A percentile compares a stretch with the other conserved stretches of the same genome.
phyloP scores from a whole-genome alignment of 2,113 vertebrate species.

The Callocephalon fimbriatum region DNA sequence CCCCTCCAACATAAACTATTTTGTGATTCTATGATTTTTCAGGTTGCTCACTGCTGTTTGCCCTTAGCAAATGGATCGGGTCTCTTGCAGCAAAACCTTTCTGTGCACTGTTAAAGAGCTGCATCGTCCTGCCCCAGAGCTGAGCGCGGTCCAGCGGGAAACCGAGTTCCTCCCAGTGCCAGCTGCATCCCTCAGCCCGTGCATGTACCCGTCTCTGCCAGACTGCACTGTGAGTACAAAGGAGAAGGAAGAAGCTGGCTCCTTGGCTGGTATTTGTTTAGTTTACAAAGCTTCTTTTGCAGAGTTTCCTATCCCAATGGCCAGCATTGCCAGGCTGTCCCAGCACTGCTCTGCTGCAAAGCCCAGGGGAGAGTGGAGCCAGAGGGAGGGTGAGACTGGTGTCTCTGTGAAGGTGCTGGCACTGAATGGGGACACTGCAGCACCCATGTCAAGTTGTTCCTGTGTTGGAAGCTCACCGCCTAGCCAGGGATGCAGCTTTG shows the following conservation, averaged over 20 bases:
- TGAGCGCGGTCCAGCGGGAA: accelerated
- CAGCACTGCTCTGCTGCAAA: not conserved
- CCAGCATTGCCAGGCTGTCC: not conserved
- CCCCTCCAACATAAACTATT: not conserved
- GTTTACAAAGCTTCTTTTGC: not conserved
- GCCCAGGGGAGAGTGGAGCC: accelerated
- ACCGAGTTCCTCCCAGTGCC: not conserved
- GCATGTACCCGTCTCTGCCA: not conserved
- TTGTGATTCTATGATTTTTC: not conserved
- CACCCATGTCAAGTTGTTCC: not conserved
- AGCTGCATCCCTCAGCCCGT: not conserved
- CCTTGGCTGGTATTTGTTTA: not conserved
- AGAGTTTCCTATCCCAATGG: not conserved
- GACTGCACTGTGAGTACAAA: not conserved
- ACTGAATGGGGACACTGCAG: not conserved
- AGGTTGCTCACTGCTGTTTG: not conserved
- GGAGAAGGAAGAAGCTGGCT: not conserved
- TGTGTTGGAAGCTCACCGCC: not conserved
- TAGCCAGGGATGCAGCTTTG: not conserved
- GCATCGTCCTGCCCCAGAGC: not conserved
- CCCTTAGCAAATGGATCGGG: not conserved
- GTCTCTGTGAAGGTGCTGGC: not conserved
- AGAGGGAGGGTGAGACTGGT: not conserved
- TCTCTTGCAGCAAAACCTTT: not conserved
- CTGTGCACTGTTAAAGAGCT: not conserved